Evolutionary conservation across 2,797 vertebrate species (phyloP).

Genomic region (Poecilia velifera): DNA sequence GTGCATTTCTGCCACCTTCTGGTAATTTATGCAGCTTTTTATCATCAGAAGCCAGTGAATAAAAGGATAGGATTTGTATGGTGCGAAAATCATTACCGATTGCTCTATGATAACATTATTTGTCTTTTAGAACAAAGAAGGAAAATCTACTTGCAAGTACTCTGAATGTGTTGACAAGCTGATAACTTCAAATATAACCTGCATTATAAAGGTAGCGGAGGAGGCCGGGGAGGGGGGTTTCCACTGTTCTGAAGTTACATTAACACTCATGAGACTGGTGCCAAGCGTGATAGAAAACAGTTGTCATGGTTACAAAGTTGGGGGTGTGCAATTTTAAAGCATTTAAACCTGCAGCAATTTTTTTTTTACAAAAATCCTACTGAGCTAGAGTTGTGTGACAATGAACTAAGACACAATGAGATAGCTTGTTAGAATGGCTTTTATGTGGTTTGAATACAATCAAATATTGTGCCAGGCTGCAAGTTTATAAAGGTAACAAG

Average conservation of each 20-base stretch:
- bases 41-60: not conserved
- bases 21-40: not conserved
- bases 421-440: conserved; percentile 10
- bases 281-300: conserved; percentile 18
- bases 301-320: conserved; percentile 47
- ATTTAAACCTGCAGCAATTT: conserved; percentile 8
- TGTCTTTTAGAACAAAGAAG: not conserved
- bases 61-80: not conserved
- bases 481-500: conserved; percentile 8
- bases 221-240: conserved; percentile 5
- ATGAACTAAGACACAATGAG: conserved; percentile 3
- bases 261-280: conserved; percentile 34
- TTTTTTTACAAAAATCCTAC: not conserved
- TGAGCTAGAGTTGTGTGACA: conserved; percentile 10
- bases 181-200: conserved; percentile 30
- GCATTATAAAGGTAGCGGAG: conserved; percentile 14
- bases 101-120: not conserved
- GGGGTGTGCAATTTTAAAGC: conserved; percentile 15
- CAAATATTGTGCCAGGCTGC: conserved; percentile 30
- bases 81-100: not conserved
- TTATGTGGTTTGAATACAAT: conserved; percentile 21
- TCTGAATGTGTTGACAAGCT: conserved; percentile 26
- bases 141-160: not conserved
- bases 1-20: not conserved
- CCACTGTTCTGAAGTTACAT: conserved; percentile 24